A percentile compares a stretch with the other conserved stretches of the same genome.
Evolutionary conservation across 2,797 vertebrate species (phyloP).

Genomic region (Coranthus polyacanthus): DNA sequence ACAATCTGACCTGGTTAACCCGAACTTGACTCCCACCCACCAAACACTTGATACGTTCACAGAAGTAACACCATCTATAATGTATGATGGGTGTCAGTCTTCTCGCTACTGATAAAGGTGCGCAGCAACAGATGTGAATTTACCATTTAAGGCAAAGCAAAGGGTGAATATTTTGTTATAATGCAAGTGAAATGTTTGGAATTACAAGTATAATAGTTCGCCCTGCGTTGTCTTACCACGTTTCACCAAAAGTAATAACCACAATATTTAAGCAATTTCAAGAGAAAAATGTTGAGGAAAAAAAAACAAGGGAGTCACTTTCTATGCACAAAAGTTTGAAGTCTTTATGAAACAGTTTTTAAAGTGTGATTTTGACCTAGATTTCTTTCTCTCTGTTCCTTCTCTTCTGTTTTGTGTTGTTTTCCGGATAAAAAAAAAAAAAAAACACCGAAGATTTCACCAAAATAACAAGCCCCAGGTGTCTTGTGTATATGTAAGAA

Average conservation of each 20-base stretch:
- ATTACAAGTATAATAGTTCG: too few species aligned
- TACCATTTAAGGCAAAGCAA: slow-evolving; percentile 1
- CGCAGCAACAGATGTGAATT: slow-evolving; percentile 32
- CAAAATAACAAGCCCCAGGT: neutral
- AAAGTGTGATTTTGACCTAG: neutral
- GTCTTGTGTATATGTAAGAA: neutral
- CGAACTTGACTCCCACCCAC: slow-evolving; percentile 60
- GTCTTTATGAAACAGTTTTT: slow-evolving; percentile 16
- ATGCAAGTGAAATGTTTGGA: too few species aligned
- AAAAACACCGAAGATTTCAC: neutral
- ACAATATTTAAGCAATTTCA: neutral
- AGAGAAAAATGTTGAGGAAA: neutral
- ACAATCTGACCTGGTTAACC: slow-evolving; percentile 47
- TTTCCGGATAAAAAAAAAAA: too few species aligned
- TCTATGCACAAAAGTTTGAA: slow-evolving; percentile 19
- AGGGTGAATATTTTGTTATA: neutral
- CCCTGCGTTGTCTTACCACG: neutral
- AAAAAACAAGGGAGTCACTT: slow-evolving; percentile 26
- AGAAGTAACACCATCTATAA: slow-evolving; percentile 60
- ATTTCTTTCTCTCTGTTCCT: neutral
- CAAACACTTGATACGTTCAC: slow-evolving; percentile 53
- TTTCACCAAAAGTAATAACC: neutral
- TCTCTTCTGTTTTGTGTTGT: too few species aligned
- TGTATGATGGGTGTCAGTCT: slow-evolving; percentile 52
- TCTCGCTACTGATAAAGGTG: slow-evolving; percentile 20